A percentile compares a stretch with the other conserved stretches of the same genome.
phyloP scores from a whole-genome alignment of 2,888 invertebrate genomes.

The Cantharis flavilabris region DNA sequence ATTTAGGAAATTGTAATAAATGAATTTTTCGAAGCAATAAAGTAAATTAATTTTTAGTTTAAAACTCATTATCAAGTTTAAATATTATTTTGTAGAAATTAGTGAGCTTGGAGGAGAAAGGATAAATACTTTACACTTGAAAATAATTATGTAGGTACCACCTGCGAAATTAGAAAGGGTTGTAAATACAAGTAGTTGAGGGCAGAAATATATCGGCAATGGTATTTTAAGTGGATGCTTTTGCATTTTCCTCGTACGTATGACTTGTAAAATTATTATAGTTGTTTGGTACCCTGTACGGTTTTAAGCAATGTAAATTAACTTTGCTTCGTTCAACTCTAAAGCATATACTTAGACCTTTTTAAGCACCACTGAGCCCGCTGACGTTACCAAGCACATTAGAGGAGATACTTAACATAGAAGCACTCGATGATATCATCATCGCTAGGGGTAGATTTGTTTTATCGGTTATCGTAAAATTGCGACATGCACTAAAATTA shows the following conservation, averaged over 20 bases:
- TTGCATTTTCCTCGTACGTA: slow-evolving; percentile 22
- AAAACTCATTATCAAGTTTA: background rate
- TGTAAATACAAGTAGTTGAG: slow-evolving; percentile 9
- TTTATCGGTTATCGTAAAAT: background rate
- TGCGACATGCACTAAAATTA: background rate
- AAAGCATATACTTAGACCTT: slow-evolving; percentile 32
- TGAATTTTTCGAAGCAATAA: background rate
- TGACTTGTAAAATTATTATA: slow-evolving; percentile 22
- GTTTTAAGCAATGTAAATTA: slow-evolving; percentile 30
- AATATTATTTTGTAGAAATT: background rate
- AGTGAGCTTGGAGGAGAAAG: slow-evolving; percentile 3
- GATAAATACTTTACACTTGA: slow-evolving; percentile 10
- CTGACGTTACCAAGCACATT: slow-evolving; percentile 29
- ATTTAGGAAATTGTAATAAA: background rate
- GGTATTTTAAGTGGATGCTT: slow-evolving; percentile 12
- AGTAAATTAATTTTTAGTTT: background rate
- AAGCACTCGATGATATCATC: slow-evolving; percentile 22
- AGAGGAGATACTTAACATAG: slow-evolving; percentile 18
- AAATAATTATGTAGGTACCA: slow-evolving; percentile 5
- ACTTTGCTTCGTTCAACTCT: slow-evolving; percentile 24
- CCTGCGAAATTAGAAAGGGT: slow-evolving; percentile 5
- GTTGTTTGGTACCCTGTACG: slow-evolving; percentile 23
- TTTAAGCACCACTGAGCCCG: slow-evolving; percentile 32
- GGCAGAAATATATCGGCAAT: slow-evolving; percentile 1
- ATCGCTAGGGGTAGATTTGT: slow-evolving; percentile 7